Evolutionary conservation across 2,113 vertebrate genomes (phyloP), one percentile per base, ranked within the genome.

Genomic region (Paralichthys olivaceus): DNA sequence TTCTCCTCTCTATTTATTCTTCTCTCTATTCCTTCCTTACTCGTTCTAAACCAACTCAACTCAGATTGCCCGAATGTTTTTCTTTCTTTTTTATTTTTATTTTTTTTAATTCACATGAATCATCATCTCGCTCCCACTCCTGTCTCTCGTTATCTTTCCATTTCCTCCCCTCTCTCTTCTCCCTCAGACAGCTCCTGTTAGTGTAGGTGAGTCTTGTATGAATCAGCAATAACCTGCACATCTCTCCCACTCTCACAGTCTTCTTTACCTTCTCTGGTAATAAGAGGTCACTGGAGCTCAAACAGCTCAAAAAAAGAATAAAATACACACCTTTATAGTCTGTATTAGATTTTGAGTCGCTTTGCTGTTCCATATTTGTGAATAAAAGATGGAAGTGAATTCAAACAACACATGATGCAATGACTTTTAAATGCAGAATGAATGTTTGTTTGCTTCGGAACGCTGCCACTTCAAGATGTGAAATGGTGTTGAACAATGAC

Each of bases 401-500:
- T 32, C 22, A 63, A 34, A 56, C 17, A 28, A 60, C 22, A 57
- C 62, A 32, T 28, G 71, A 77, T 75, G 69, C 67, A 49, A 56
- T 29, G 34, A 51, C 15, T 45, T 57, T 72, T 57, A 59, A 64
- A 34, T 60, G 58, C 47, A 79, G 64, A 65, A 57, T 32, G 45
- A 64, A 57, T 84, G 80, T 86, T 85, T 84, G 88, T 81, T 87
- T 81, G 77, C 71, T 62, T 78, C 69, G 23, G 73, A 78, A 75
- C 79, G 62, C 61, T 61, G 64, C 20, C 65, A 62, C 70, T 69
- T 60, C 26, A 57, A 72, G 64, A 84, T 69, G 76, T 77, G 79
- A 88, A 85, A 89, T 88, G 63, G 53, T 86, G 75, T 82, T 88
- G 75, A 89, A 89, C 54, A 65, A 77, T 71, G 83, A 86, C 56